phyloP scores from a whole-genome alignment of 1,140 invertebrate species.

The Heliconius melpomene region DNA sequence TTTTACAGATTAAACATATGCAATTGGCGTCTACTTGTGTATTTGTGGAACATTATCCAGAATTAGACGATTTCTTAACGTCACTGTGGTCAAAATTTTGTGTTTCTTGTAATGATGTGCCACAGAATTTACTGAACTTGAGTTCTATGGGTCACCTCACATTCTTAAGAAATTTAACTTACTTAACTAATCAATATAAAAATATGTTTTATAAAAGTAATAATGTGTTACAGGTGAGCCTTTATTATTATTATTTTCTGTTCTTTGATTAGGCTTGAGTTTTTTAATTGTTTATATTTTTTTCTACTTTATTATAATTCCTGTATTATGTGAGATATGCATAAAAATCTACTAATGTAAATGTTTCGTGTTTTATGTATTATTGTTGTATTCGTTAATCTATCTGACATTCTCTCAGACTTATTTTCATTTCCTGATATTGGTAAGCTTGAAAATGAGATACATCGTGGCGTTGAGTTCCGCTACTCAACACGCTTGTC shows the following conservation, averaged over 20 bases:
- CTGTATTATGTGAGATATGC: too few relatives aligned
- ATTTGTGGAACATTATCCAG: conserved; percentile 33
- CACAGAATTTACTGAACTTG: conserved; percentile 29
- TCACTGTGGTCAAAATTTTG: conserved; percentile 55
- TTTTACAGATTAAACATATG: conserved; percentile 58
- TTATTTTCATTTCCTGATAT: too few relatives aligned
- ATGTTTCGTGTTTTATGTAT: too few relatives aligned
- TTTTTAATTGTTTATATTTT: too few relatives aligned
- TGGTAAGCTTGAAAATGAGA: too few relatives aligned
- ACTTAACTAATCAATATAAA: conserved; percentile 45
- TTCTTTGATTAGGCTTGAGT: too few relatives aligned
- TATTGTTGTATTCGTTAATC: too few relatives aligned
- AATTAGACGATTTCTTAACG: conserved; percentile 46
- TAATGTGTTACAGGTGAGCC: conserved; percentile 48
- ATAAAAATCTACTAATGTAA: too few relatives aligned
- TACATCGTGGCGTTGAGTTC: too few relatives aligned
- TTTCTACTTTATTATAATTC: too few relatives aligned
- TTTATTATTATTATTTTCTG: neutral
- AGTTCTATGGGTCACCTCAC: conserved; percentile 46
- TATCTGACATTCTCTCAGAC: too few relatives aligned
- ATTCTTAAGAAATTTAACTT: conserved; percentile 52
- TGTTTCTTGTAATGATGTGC: conserved; percentile 33
- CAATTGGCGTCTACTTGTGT: conserved; percentile 50
- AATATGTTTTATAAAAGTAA: conserved; percentile 36
- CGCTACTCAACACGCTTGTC: too few relatives aligned